phyloP scores from a whole-genome alignment of 2,113 vertebrate species.

The Calyptomena viridis region DNA sequence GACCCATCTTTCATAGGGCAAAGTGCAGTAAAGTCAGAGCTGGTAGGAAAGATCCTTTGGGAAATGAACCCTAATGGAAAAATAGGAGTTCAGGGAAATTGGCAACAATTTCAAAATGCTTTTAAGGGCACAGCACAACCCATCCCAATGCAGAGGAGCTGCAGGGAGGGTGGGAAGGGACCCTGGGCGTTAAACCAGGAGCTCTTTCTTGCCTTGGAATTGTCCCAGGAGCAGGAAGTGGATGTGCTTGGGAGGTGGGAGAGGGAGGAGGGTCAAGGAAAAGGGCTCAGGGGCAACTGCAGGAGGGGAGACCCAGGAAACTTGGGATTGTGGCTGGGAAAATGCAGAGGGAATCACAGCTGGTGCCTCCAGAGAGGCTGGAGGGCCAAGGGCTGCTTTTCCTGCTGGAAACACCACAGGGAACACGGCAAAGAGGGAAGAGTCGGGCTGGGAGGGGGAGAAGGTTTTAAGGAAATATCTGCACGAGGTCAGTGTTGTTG shows the following conservation, averaged over 20 bases:
- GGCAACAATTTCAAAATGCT: background rate
- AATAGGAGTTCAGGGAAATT: background rate
- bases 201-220: background rate
- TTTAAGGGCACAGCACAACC: background rate
- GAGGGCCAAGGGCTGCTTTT: accelerated
- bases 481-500: accelerated
- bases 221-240: background rate
- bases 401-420: background rate
- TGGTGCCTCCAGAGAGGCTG: background rate
- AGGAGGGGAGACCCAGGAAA: background rate
- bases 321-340: background rate
- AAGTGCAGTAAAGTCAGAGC: background rate
- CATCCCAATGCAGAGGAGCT: background rate
- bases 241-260: background rate
- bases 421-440: too few species aligned
- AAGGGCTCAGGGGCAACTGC: background rate
- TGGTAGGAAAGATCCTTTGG: background rate
- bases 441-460: background rate
- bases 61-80: background rate
- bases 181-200: background rate
- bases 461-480: background rate
- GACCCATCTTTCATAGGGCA: background rate
- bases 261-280: background rate
- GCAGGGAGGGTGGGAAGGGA: background rate
- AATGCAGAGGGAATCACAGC: accelerated